Conservation (phyloP, 2,888 invertebrate species). For the Iselma pallidipennis region DNA sequence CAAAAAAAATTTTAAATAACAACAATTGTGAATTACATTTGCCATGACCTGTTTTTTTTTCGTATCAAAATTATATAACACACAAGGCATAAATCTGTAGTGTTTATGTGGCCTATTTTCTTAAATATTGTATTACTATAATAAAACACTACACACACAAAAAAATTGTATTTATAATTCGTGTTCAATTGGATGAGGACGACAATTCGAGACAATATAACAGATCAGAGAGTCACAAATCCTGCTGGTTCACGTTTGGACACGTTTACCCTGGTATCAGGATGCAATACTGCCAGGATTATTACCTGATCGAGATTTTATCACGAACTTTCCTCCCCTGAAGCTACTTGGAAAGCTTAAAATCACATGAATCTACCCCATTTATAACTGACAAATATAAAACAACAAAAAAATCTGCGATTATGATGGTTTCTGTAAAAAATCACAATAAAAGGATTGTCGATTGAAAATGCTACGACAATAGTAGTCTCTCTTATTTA, state of each 20-base stretch:
- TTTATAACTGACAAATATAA: not conserved
- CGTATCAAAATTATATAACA: not conserved
- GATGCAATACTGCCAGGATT: not conserved
- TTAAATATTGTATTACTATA: too few species aligned
- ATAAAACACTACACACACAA: too few species aligned
- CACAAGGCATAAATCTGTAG: not conserved
- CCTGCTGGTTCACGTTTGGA: not conserved
- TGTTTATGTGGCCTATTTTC: conserved; percentile 1
- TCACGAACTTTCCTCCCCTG: not conserved
- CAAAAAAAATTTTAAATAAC: not conserved
- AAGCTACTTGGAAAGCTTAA: not conserved
- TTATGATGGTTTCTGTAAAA: not conserved
- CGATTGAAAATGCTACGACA: not conserved
- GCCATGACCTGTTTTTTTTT: not conserved
- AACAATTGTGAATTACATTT: not conserved
- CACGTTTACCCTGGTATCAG: not conserved
- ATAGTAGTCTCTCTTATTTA: not conserved
- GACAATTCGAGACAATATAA: not conserved
- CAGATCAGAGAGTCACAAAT: too few species aligned
- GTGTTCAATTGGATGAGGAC: too few species aligned
- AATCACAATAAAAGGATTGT: not conserved
- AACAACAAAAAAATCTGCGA: too few species aligned
- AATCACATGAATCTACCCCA: not conserved
- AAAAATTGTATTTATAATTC: too few species aligned
- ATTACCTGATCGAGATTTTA: not conserved